These are phyloP conservation scores for Sander vitreus DNA, from an alignment of 2,113 vertebrate species.

Conservation along the genomic window DNA sequence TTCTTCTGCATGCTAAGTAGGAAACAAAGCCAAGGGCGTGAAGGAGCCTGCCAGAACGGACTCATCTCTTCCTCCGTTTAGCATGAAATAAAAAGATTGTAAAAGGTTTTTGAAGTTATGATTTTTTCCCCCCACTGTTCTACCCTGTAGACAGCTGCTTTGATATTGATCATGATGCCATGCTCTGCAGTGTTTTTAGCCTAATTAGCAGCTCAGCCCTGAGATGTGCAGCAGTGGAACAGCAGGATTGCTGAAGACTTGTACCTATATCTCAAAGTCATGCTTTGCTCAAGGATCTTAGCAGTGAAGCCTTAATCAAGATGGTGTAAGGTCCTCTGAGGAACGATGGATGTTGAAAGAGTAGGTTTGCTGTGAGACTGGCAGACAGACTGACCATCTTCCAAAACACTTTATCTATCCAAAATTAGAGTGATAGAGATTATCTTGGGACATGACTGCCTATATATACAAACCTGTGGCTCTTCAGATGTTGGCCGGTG, in stretches of 20 bases:
- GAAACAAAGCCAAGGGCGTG: slow-evolving; percentile 75
- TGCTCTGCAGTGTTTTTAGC: slow-evolving; percentile 76
- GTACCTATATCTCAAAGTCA: slow-evolving; percentile 63
- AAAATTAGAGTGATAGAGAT: slow-evolving; percentile 28
- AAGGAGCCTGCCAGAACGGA: slow-evolving; percentile 63
- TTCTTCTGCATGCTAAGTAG: slow-evolving; percentile 73
- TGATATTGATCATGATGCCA: slow-evolving; percentile 81
- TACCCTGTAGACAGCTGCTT: slow-evolving; percentile 79
- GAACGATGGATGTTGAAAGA: slow-evolving; percentile 24
- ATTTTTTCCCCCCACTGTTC: slow-evolving; percentile 34
- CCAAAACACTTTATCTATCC: slow-evolving; percentile 4
- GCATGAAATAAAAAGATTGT: slow-evolving; percentile 64
- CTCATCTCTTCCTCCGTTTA: slow-evolving; percentile 68
- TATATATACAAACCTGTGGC: slow-evolving; percentile 14
- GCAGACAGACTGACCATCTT: slow-evolving; percentile 24
- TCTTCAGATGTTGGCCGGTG: not conserved
- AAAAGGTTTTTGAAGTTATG: slow-evolving; percentile 72
- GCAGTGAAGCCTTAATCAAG: slow-evolving; percentile 25
- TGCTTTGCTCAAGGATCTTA: slow-evolving; percentile 61
- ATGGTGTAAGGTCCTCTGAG: slow-evolving; percentile 36
- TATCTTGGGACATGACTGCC: not conserved
- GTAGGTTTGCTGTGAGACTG: slow-evolving; percentile 35
- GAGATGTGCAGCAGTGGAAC: slow-evolving; percentile 70
- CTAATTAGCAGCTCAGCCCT: slow-evolving; percentile 78
- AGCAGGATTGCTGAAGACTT: slow-evolving; percentile 67